Conservation (phyloP, 1,140 invertebrate species). For the Psilanteris sp. region DNA sequence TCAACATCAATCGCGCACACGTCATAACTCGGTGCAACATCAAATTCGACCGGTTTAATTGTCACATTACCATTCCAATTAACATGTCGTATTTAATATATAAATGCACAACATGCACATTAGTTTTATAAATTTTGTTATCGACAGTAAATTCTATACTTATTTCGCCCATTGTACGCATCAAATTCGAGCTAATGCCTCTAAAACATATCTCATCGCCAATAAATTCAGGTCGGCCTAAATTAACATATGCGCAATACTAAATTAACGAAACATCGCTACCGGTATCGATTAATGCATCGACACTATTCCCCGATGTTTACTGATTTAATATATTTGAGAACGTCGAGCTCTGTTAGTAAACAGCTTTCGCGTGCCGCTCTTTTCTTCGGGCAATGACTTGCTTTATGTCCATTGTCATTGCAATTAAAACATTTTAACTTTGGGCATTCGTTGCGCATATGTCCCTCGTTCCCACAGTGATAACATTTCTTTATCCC, state of each 20-base stretch:
- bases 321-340: too few relatives aligned
- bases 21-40: too few relatives aligned
- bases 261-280: conserved; percentile 1
- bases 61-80: too few relatives aligned
- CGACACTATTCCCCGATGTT: background rate
- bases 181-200: background rate
- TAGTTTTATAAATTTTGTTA: too few relatives aligned
- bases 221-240: background rate
- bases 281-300: background rate
- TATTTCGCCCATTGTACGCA: background rate
- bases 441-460: too few relatives aligned
- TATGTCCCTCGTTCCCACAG: too few relatives aligned
- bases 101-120: too few relatives aligned
- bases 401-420: background rate
- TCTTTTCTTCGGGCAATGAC: background rate
- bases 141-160: too few relatives aligned
- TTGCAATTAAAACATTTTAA: background rate
- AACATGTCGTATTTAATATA: too few relatives aligned
- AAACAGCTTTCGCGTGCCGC: background rate
- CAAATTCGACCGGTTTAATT: too few relatives aligned
- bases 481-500: conserved; percentile 2
- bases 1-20: too few relatives aligned
- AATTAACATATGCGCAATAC: background rate
- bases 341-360: too few relatives aligned
- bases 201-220: background rate